A percentile compares a stretch with the other conserved stretches of the same genome.
These are phyloP conservation scores for Myiotriccus ornatus DNA, from an alignment of 2,797 vertebrate genomes.

Conservation along the genomic window DNA sequence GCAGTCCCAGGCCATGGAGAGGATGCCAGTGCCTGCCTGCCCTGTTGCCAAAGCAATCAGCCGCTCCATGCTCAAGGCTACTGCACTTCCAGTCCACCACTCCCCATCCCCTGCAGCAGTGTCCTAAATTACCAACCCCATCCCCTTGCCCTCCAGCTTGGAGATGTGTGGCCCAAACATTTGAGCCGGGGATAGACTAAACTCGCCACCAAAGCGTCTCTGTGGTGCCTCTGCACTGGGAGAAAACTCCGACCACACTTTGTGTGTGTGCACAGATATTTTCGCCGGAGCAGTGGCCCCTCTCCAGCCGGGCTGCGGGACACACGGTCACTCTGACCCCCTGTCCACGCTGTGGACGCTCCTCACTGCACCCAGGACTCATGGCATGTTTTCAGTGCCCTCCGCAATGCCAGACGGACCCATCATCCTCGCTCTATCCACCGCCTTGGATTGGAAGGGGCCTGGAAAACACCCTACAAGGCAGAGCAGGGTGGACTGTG, in stretches of 20 bases:
- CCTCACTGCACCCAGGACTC: background rate
- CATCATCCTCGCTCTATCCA: background rate
- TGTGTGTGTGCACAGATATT: background rate
- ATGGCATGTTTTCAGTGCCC: background rate
- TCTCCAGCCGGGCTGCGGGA: background rate
- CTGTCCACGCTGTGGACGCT: fast-evolving
- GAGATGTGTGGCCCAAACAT: too few relatives aligned
- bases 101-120: background rate
- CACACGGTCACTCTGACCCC: background rate
- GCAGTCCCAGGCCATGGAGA: background rate
- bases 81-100: fast-evolving
- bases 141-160: background rate
- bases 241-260: background rate
- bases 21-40: fast-evolving
- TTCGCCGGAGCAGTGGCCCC: background rate
- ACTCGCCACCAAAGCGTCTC: background rate
- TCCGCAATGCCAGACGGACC: background rate
- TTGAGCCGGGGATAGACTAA: background rate
- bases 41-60: background rate
- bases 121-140: background rate
- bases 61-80: fast-evolving
- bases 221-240: fast-evolving
- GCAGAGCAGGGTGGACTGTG: background rate
- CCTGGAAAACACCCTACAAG: background rate
- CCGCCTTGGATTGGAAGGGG: background rate